Evolutionary conservation across 2,888 invertebrate genomes (phyloP).

Genomic region (Pelosia muscerda): DNA sequence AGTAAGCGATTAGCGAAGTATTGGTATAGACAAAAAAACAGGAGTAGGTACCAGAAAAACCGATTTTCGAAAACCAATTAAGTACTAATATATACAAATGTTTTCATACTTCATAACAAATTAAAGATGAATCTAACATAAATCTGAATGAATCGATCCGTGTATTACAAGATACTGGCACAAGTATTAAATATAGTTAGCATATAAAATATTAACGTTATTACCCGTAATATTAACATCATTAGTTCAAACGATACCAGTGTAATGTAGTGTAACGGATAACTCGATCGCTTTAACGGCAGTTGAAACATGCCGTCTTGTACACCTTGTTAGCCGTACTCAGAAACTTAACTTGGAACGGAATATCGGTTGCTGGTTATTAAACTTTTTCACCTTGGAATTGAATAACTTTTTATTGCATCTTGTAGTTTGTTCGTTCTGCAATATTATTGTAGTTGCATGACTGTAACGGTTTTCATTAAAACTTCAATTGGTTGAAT

Average conservation of each 20-base stretch:
- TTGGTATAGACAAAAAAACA: too few species aligned
- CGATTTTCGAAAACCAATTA: too few species aligned
- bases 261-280: slow-evolving; percentile 51
- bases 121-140: not conserved
- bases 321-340: slow-evolving; percentile 64
- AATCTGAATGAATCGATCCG: not conserved
- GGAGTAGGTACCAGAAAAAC: too few species aligned
- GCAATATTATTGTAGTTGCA: slow-evolving; percentile 34
- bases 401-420: slow-evolving; percentile 42
- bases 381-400: slow-evolving; percentile 70
- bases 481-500: slow-evolving; percentile 35
- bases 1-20: too few species aligned
- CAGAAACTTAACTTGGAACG: slow-evolving; percentile 53
- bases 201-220: slow-evolving; percentile 38
- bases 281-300: slow-evolving; percentile 59
- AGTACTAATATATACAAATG: not conserved
- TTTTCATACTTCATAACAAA: not conserved
- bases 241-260: slow-evolving; percentile 55
- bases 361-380: slow-evolving; percentile 72
- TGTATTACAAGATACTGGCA: slow-evolving; percentile 28
- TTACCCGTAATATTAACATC: slow-evolving; percentile 49
- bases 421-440: slow-evolving; percentile 36
- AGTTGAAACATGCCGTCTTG: slow-evolving; percentile 65
- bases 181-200: slow-evolving; percentile 20
- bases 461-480: slow-evolving; percentile 45